Base-by-base conservation (phyloP, 2,888 invertebrate genomes). In the Oscheius onirici region DNA sequence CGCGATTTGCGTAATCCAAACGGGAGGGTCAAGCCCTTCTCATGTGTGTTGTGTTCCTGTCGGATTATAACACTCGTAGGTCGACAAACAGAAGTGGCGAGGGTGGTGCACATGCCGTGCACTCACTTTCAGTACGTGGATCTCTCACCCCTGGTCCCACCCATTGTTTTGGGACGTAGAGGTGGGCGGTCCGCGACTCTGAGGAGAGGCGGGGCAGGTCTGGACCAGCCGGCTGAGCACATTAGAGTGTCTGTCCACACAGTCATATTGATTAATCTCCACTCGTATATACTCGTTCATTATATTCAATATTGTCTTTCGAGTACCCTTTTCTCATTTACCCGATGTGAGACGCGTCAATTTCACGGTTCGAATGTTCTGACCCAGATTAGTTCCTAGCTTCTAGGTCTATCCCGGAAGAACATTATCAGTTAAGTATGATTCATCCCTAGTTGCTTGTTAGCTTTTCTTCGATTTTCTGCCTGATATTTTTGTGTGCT, bases 171-270 rank as follows among this genome's bases (percentile, higher is more conserved):
- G 40, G 43, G 24, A 28, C 28, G 55, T 40, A n/a, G 58, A 20
- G 57, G 13, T 20, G 13, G 41, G 17, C 58, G 55, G 55, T 34
- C 34, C 34, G 34, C 34, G 34, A 34, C 34, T 34, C 34, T 34
- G 5, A 34, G 34, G 34, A 34, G 55, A 58, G 40, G 40, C 58
- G 41, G 58, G 20, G 43, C 13, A 6, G 34, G 41, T n/a, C 40
- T n/a, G 41, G 58, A 58, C 58, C 43, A 41, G 58, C 41, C 58
- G 20, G 58, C 58, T 58, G 58, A 58, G 58, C 58, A 58, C 58
- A 58, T 57, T 34, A 28, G 13, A n/a, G 28, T 13, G 17, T 41
- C 58, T 55, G 55, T 43, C 28, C 34, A 20, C 41, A 58, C 46
- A 15, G 20, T 15, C 46, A 46, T 41, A 41, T 40, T 58, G 40